A percentile compares a stretch with the other conserved stretches of the same genome.
Conservation (phyloP, 2,888 invertebrate genomes). For the Ephialtes manifestator region DNA sequence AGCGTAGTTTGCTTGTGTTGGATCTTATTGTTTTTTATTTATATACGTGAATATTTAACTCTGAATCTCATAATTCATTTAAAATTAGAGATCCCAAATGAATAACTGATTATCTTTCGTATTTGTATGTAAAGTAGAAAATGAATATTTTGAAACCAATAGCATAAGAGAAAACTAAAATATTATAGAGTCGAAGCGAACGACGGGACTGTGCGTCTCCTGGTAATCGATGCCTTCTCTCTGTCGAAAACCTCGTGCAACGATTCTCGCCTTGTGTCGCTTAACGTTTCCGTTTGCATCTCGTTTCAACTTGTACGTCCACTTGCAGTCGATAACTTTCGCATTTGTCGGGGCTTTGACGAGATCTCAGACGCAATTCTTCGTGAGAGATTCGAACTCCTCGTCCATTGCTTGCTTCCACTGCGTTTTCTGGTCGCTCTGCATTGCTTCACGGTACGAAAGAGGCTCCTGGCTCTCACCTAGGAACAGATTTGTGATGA, state of each 20-base stretch:
- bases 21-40: too few species aligned
- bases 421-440: neutral
- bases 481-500: neutral
- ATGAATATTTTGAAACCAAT: too few species aligned
- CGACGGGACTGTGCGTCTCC: slow-evolving; percentile 40
- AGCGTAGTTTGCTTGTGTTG: too few species aligned
- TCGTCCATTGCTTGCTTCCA: slow-evolving; percentile 9
- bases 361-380: slow-evolving; percentile 67
- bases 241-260: slow-evolving; percentile 22
- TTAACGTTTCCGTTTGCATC: slow-evolving; percentile 30
- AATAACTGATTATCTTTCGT: too few species aligned
- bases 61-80: too few species aligned
- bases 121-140: too few species aligned
- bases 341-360: slow-evolving; percentile 21
- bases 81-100: too few species aligned
- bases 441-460: neutral
- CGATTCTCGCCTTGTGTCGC: slow-evolving; percentile 24
- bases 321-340: slow-evolving; percentile 32
- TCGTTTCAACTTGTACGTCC: slow-evolving; percentile 40
- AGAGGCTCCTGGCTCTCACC: neutral
- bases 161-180: too few species aligned
- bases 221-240: slow-evolving; percentile 36
- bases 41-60: too few species aligned
- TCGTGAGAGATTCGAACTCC: neutral
- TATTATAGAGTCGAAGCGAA: slow-evolving; percentile 30